Base-by-base conservation (phyloP, 2,113 vertebrate species). In the Protomyctophum bolini region DNA sequence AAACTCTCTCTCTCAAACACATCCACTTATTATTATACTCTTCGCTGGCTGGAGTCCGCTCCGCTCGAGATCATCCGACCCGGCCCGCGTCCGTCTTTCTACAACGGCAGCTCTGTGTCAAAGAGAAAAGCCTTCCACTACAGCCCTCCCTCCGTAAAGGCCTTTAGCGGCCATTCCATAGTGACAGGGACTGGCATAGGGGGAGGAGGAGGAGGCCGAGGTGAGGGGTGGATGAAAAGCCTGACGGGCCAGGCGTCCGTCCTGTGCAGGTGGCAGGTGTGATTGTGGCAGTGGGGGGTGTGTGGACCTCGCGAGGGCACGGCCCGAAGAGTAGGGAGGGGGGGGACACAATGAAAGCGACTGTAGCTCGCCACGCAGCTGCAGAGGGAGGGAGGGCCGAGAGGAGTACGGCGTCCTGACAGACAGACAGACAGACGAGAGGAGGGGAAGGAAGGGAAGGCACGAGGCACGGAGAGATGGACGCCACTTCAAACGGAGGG, bases 221-320 rank as follows among this genome's bases (percentile, higher is more conserved):
- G 63, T 65, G 86, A 84, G 73, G 80, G 74, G 70, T 58, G 83
- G 90, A 92, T 91, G 90, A 93, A 92, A 41, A 92, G 86, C 69
- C 73, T 45, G 0, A 56, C 29, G 8, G 76, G 73, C 65, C 66
- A 72, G 81, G 77, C 76, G 60, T 14, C 47, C 49, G 81, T 83
- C 83, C 83, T 58, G 81, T 68, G 84, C 92, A 93, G 92, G 92
- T 93, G 92, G 89, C 92, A 92, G 92, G 91, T 92, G 92, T 89
- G 89, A 91, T 89, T 81, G 60, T 82, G 84, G 83, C 79, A n/a
- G n/a, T n/a, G n/a, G n/a, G 87, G 86, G 33, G 79, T 82, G 79
- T 82, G 87, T 78, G 79, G 87, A 85, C 84, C 21, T 83, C 80
- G 89, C 70, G 79, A 85, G 84, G 86, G 80, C 63, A 66, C 86